These are phyloP conservation scores for Nothobranchius furzeri DNA, from an alignment of 2,113 vertebrate genomes.

Conservation along the genomic window DNA sequence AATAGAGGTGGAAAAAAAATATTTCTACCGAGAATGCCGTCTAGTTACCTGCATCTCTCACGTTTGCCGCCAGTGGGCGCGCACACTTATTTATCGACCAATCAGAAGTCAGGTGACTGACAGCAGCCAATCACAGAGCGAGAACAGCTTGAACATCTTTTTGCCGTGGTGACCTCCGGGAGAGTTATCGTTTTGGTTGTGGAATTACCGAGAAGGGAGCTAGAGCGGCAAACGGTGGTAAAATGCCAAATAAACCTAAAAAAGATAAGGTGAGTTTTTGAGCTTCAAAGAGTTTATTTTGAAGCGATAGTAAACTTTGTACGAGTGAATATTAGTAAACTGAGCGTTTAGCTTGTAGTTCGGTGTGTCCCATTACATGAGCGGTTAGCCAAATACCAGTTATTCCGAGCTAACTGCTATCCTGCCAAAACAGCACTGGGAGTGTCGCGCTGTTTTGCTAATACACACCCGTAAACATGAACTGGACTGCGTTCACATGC, in stretches of 20 bases:
- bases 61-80: conserved; percentile 29
- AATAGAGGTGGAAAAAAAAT: background rate
- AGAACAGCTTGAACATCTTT: conserved; percentile 34
- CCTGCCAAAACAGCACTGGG: conserved; percentile 20
- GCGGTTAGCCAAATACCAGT: conserved; percentile 42
- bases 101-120: conserved; percentile 56
- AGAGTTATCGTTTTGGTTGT: conserved; percentile 71
- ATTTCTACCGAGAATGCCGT: background rate
- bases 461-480: background rate
- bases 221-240: conserved; percentile 68
- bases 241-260: conserved; percentile 97
- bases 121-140: conserved; percentile 60
- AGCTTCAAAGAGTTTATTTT: rapidly evolving
- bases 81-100: background rate
- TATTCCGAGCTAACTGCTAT: conserved; percentile 45
- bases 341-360: conserved; percentile 18
- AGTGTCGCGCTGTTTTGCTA: background rate
- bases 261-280: conserved; percentile 89
- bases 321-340: background rate
- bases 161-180: conserved; percentile 37
- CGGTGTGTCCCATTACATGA: conserved; percentile 38
- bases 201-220: conserved; percentile 59
- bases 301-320: background rate
- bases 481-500: background rate
- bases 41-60: background rate